These are phyloP conservation scores for Selene dorsalis DNA, from an alignment of 2,797 vertebrate species.

Conservation along the genomic window DNA sequence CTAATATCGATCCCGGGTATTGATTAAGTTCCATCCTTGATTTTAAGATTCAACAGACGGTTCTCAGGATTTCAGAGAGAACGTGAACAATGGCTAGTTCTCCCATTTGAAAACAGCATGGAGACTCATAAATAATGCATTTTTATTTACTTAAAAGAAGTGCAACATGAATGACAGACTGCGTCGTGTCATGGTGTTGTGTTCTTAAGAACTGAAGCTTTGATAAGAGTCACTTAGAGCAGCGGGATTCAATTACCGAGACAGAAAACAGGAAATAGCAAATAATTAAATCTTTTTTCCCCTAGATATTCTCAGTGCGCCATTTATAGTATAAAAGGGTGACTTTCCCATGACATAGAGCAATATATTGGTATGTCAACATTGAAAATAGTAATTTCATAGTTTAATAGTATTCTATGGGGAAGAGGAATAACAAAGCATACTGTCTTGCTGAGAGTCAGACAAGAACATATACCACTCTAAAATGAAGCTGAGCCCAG, in stretches of 20 bases:
- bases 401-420: too few relatives aligned
- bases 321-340: too few relatives aligned
- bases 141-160: conserved; percentile 40
- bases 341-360: background rate
- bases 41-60: conserved; percentile 72
- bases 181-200: background rate
- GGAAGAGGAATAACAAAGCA: too few relatives aligned
- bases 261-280: background rate
- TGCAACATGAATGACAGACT: conserved; percentile 10
- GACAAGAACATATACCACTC: background rate
- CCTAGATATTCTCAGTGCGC: too few relatives aligned
- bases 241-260: conserved; percentile 3
- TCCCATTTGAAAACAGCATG: conserved; percentile 43
- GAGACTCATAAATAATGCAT: conserved; percentile 44
- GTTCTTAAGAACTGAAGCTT: background rate
- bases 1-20: conserved; percentile 71
- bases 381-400: background rate
- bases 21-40: conserved; percentile 67
- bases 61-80: conserved; percentile 60
- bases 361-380: background rate
- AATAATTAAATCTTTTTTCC: too few relatives aligned
- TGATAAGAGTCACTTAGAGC: conserved; percentile 9
- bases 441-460: background rate
- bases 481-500: background rate
- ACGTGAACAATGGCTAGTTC: conserved; percentile 54